These are phyloP conservation scores for Benthosema pterotum DNA, from an alignment of 2,797 vertebrate genomes.

Conservation along the genomic window DNA sequence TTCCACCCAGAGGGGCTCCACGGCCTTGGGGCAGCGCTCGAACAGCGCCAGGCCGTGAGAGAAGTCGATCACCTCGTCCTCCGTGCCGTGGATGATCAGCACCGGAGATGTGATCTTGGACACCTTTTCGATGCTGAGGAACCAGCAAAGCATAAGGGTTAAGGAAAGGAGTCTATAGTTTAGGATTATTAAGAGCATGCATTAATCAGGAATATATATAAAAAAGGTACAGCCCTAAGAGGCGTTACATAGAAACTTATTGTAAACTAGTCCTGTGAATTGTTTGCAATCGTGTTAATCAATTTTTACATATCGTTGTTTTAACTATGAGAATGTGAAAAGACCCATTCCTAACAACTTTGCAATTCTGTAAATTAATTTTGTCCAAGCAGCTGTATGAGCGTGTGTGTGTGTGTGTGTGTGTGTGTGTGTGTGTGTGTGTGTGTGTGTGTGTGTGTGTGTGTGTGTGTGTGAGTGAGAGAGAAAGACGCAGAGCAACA, in stretches of 20 bases:
- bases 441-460: neutral
- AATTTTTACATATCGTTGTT: too few relatives aligned
- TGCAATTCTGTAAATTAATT: too few relatives aligned
- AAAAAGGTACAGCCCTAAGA: neutral
- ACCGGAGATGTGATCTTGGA: constrained; percentile 93
- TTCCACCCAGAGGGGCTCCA: constrained; percentile 95
- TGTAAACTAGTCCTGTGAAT: too few relatives aligned
- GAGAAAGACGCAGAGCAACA: too few relatives aligned
- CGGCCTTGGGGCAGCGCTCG: constrained; percentile 92
- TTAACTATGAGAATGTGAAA: too few relatives aligned
- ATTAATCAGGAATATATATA: neutral
- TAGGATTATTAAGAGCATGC: neutral
- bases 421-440: neutral
- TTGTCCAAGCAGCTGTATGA: too few relatives aligned
- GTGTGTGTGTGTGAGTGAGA: neutral
- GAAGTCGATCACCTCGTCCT: constrained; percentile 96
- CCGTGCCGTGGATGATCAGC: constrained; percentile 94
- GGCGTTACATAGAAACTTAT: too few relatives aligned
- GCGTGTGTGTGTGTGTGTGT: neutral
- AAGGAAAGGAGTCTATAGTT: neutral
- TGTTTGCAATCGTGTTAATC: too few relatives aligned
- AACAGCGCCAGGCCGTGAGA: constrained; percentile 92
- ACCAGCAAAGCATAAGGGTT: neutral
- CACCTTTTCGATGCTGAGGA: constrained; percentile 91
- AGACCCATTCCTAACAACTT: too few relatives aligned